phyloP scores from a whole-genome alignment of 2,888 invertebrate genomes.

The Poecilus cupreus region DNA sequence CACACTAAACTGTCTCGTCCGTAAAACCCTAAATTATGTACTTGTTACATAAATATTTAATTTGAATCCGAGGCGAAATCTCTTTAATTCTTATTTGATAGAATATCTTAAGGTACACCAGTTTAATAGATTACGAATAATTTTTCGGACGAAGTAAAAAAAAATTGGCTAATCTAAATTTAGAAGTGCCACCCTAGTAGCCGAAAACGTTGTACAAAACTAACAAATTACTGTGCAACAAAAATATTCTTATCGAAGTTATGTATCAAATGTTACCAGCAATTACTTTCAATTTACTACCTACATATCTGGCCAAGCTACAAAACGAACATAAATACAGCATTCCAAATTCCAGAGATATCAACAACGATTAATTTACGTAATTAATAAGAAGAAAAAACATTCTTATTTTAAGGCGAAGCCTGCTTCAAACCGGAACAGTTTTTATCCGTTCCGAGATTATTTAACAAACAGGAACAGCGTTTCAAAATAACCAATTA shows the following conservation, averaged over 20 bases:
- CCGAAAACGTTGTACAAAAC: too few relatives aligned
- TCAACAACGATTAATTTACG: neutral
- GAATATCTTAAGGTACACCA: too few relatives aligned
- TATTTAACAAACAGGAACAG: conserved; percentile 40
- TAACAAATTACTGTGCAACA: too few relatives aligned
- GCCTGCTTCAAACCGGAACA: conserved; percentile 2
- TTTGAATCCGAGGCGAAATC: too few relatives aligned
- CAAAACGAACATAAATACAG: neutral
- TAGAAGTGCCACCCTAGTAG: too few relatives aligned
- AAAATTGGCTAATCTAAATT: too few relatives aligned
- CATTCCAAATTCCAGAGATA: neutral
- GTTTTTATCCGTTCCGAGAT: neutral
- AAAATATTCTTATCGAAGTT: neutral
- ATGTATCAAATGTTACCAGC: neutral
- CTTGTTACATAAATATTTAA: too few relatives aligned
- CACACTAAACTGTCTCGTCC: too few relatives aligned
- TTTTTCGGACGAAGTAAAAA: too few relatives aligned
- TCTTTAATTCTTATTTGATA: too few relatives aligned
- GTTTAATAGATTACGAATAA: too few relatives aligned
- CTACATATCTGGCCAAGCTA: neutral
- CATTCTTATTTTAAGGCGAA: conserved; percentile 3
- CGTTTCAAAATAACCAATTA: conserved; percentile 30
- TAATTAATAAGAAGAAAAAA: conserved; percentile 19
- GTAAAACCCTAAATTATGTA: too few relatives aligned
- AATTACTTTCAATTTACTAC: neutral